Percentiles rank a stretch among this genome's conserved stretches.
Conservation (phyloP, 2,113 vertebrate species). For the Lontra canadensis region DNA sequence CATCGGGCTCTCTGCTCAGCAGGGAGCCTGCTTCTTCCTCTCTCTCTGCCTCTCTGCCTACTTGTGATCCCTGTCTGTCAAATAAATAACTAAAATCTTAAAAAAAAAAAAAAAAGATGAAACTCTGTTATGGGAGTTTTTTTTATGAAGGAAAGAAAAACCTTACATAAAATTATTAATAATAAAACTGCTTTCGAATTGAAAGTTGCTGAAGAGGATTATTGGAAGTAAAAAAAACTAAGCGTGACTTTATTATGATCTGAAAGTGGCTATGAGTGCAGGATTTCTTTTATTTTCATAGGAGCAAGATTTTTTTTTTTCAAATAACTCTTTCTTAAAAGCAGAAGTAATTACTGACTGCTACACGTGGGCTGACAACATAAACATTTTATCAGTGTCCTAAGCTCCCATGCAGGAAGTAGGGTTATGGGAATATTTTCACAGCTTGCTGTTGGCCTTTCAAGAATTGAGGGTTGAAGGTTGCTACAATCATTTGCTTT, state of each 20-base stretch:
- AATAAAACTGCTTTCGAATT: not conserved
- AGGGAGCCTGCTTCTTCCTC: too few relatives aligned
- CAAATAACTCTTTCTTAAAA: constrained; percentile 52
- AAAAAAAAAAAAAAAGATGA: too few relatives aligned
- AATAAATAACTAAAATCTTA: too few relatives aligned
- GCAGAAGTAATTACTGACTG: constrained; percentile 68
- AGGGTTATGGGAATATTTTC: constrained; percentile 82
- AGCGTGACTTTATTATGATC: not conserved
- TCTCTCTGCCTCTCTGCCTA: too few relatives aligned
- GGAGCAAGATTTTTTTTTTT: constrained; percentile 33
- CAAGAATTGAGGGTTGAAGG: constrained; percentile 76
- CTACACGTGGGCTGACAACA: constrained; percentile 62
- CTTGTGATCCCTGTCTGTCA: too few relatives aligned
- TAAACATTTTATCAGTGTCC: constrained; percentile 72
- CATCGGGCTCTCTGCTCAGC: too few relatives aligned
- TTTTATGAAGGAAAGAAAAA: constrained; percentile 21
- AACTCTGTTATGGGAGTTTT: not conserved
- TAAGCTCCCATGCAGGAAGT: constrained; percentile 71
- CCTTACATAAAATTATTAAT: not conserved
- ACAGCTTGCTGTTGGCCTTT: constrained; percentile 80
- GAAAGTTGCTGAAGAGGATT: not conserved
- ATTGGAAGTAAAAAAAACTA: not conserved
- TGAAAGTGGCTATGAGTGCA: not conserved
- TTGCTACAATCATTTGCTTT: constrained; percentile 79
- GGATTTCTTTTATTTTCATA: constrained; percentile 30